phyloP scores from a whole-genome alignment of 2,113 vertebrate species.

The Dolichallabes microphthalmus region DNA sequence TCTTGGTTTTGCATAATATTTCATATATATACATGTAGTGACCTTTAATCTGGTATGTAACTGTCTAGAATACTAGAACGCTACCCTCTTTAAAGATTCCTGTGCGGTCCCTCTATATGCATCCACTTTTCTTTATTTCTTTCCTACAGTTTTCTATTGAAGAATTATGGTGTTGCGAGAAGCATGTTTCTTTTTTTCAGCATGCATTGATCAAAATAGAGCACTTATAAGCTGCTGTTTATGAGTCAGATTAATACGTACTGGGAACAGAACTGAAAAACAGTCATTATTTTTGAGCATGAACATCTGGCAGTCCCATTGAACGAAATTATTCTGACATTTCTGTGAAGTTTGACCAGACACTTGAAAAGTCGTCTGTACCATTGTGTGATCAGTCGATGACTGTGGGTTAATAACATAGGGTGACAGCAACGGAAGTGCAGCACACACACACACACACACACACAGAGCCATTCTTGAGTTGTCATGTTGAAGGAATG shows the following conservation, averaged over 20 bases:
- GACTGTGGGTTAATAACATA: slow-evolving; percentile 47
- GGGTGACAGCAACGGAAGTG: slow-evolving; percentile 52
- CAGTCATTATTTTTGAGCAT: neutral
- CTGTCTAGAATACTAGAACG: neutral
- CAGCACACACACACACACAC: slow-evolving; percentile 53
- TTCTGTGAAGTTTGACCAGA: slow-evolving; percentile 7
- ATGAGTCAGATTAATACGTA: neutral
- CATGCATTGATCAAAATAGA: neutral
- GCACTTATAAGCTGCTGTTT: neutral
- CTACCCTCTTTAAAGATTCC: slow-evolving; percentile 3
- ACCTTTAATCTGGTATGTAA: slow-evolving; percentile 1
- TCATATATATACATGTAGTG: neutral
- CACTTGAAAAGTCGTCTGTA: neutral
- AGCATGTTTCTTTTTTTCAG: neutral
- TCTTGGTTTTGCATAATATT: neutral
- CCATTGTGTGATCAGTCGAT: slow-evolving; percentile 48
- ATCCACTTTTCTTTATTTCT: neutral
- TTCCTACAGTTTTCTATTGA: too few relatives aligned
- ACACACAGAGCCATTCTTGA: slow-evolving; percentile 59
- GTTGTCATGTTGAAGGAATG: slow-evolving; percentile 60
- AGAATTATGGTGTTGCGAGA: neutral
- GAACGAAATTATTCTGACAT: neutral
- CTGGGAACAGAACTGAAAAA: neutral
- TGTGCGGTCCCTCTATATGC: neutral
- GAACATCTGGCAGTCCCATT: neutral